Percentiles rank a stretch among this genome's conserved stretches.
Conservation (phyloP, 2,888 invertebrate genomes). For the Scaptomyza flava region DNA sequence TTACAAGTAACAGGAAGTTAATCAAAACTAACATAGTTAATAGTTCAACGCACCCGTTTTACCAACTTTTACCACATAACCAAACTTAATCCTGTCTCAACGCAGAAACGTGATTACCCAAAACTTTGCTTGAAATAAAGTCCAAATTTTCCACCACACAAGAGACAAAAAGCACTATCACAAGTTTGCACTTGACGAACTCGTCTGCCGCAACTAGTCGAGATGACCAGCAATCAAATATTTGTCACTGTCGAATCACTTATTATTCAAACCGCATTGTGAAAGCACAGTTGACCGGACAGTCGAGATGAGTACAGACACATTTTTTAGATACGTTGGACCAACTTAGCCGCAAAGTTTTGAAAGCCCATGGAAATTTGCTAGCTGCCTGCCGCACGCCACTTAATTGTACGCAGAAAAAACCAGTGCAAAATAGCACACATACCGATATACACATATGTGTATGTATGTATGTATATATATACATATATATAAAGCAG, state of each 20-base stretch:
- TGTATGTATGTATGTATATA: neutral
- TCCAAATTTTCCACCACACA: neutral
- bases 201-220: conserved; percentile 29
- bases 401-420: conserved; percentile 69
- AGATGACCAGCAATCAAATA: conserved; percentile 42
- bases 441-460: conserved; percentile 8
- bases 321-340: conserved; percentile 23
- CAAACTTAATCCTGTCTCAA: neutral
- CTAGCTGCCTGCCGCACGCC: conserved; percentile 62
- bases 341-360: conserved; percentile 69
- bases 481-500: neutral
- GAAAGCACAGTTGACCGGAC: conserved; percentile 21
- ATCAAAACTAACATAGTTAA: conserved; percentile 4
- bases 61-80: neutral
- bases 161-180: conserved; percentile 23
- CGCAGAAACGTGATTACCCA: conserved; percentile 28
- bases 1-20: conserved; percentile 1
- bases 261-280: conserved; percentile 52
- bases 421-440: conserved; percentile 23
- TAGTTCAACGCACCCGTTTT: neutral
- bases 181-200: conserved; percentile 38
- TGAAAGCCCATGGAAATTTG: conserved; percentile 75
- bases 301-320: conserved; percentile 8
- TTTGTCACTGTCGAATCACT: conserved; percentile 43
- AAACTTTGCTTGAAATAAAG: conserved; percentile 12